These are phyloP conservation scores for Calypte anna DNA, from an alignment of 2,113 vertebrate genomes.

Conservation along the genomic window DNA sequence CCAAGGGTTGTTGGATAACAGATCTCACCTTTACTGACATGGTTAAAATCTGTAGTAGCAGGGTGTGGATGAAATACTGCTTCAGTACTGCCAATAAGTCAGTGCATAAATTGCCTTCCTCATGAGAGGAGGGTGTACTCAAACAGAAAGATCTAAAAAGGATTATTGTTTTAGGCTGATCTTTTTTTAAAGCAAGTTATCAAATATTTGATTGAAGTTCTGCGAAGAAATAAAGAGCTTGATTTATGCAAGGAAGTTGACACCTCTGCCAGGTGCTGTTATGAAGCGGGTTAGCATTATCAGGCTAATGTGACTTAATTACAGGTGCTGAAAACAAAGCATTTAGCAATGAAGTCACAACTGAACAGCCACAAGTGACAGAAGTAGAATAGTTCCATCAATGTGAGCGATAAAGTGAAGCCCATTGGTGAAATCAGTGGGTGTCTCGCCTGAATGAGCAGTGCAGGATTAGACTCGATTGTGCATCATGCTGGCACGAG, in stretches of 20 bases:
- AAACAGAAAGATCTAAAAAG: background rate
- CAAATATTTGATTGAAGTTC: background rate
- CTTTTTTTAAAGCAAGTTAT: background rate
- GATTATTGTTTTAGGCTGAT: background rate
- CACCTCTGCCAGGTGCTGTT: background rate
- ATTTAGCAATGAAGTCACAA: slow-evolving; percentile 9
- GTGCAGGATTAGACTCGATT: slow-evolving; percentile 40
- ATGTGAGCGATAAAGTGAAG: background rate
- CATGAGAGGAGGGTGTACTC: background rate
- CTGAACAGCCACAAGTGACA: slow-evolving; percentile 35
- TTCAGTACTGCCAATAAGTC: background rate
- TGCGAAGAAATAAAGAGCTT: background rate
- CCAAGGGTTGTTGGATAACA: background rate
- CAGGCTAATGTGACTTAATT: slow-evolving; percentile 14
- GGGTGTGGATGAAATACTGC: fast-evolving
- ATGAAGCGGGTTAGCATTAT: background rate
- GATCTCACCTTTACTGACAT: background rate
- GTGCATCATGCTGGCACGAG: background rate
- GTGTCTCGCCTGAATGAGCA: slow-evolving; percentile 16
- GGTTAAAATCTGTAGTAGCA: background rate
- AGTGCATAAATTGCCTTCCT: background rate
- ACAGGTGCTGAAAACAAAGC: background rate
- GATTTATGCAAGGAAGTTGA: background rate
- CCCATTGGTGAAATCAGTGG: slow-evolving; percentile 41
- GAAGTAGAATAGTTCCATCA: slow-evolving; percentile 55